Evolutionary conservation across 2,797 vertebrate species (phyloP).

Genomic region (Eutrigla gurnardus): DNA sequence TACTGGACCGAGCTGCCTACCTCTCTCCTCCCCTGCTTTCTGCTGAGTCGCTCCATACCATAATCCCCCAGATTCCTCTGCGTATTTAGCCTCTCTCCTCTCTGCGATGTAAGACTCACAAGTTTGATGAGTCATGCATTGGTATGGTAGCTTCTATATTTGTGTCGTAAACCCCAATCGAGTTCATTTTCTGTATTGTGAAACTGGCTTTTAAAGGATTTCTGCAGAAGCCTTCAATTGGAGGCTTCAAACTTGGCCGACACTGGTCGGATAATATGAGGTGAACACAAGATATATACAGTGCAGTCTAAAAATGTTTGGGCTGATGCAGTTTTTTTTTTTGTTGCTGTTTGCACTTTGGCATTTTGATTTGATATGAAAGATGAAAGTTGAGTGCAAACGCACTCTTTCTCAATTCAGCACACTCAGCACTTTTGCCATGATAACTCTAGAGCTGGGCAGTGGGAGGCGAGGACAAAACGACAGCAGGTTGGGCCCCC

Average conservation of each 20-base stretch:
- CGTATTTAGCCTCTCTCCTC: conserved; percentile 44
- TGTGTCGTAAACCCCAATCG: conserved; percentile 35
- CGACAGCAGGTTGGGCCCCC: conserved; percentile 34
- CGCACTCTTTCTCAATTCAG: background rate
- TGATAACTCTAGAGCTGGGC: background rate
- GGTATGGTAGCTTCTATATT: conserved; percentile 42
- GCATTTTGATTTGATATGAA: background rate
- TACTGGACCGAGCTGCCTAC: conserved; percentile 21
- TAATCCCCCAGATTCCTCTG: conserved; percentile 47
- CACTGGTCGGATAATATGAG: conserved; percentile 26
- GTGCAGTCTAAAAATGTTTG: conserved; percentile 18
- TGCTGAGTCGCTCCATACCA: conserved; percentile 36
- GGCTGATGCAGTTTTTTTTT: background rate
- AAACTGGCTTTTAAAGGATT: conserved; percentile 58
- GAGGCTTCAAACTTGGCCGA: conserved; percentile 38
- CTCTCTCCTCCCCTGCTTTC: conserved; percentile 23
- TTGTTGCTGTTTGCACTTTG: background rate
- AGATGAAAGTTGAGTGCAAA: too few relatives aligned
- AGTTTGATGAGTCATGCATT: conserved; percentile 69
- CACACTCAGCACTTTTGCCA: background rate
- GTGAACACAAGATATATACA: conserved; percentile 19
- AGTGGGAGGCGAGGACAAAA: conserved; percentile 38
- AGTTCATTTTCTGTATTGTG: conserved; percentile 40
- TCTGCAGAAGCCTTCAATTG: conserved; percentile 33
- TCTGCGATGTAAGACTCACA: conserved; percentile 41